Evolutionary conservation across 2,888 invertebrate genomes (phyloP).

Genomic region (Dromius quadrimaculatus): DNA sequence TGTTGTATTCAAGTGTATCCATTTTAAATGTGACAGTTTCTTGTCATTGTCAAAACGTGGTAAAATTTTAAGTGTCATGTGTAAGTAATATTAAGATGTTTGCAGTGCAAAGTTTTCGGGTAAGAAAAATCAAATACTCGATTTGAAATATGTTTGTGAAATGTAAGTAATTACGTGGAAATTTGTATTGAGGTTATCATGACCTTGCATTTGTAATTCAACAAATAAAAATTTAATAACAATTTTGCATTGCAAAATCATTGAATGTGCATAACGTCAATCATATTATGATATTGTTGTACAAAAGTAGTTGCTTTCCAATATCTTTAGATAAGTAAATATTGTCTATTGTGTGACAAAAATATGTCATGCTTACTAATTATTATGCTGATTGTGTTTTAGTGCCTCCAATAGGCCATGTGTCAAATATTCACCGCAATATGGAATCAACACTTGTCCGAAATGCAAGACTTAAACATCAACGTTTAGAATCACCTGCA

Average conservation of each 20-base stretch:
- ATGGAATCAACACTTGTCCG: constrained; percentile 45
- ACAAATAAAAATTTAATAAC: constrained; percentile 34
- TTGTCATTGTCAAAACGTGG: constrained; percentile 42
- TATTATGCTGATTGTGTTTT: neutral
- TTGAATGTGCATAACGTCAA: constrained; percentile 12
- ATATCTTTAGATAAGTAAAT: neutral
- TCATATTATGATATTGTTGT: constrained; percentile 13
- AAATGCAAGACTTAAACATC: constrained; percentile 44
- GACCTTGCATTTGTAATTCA: constrained; percentile 45
- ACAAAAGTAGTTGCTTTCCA: no score
- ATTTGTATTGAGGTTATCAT: constrained; percentile 43
- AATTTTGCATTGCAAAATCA: constrained; percentile 26
- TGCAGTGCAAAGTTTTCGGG: constrained; percentile 30
- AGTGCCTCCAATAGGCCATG: constrained; percentile 48
- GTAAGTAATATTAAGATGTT: constrained; percentile 46
- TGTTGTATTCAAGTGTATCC: no score
- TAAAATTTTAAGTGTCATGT: constrained; percentile 45
- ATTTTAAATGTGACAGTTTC: constrained; percentile 41
- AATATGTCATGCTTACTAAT: neutral
- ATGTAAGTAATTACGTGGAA: constrained; percentile 36
- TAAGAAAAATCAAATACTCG: constrained; percentile 7
- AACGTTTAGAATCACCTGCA: constrained; percentile 54
- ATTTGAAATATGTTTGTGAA: constrained; percentile 3
- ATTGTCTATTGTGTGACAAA: constrained; percentile 3
- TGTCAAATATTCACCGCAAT: constrained; percentile 30